Conservation (phyloP, 2,113 vertebrate species). For the Ailuropoda melanoleuca region DNA sequence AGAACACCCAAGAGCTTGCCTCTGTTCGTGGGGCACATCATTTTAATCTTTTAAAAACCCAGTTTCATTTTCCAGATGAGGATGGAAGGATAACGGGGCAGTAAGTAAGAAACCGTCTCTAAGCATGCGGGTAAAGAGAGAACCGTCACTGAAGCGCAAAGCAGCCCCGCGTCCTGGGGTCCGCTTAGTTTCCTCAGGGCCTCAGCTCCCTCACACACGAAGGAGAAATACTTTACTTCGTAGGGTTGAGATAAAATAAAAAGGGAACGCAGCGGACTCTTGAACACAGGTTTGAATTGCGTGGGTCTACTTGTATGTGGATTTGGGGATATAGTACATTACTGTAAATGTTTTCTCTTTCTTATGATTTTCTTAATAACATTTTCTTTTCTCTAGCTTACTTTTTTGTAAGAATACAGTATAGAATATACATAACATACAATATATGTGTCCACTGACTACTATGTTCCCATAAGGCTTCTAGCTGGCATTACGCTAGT, state of each 20-base stretch:
- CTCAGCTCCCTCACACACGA: not conserved
- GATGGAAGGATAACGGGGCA: not conserved
- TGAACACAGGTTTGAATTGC: not conserved
- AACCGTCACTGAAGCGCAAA: not conserved
- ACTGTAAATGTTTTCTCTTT: not conserved
- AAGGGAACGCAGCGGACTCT: not conserved
- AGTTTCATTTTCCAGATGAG: conserved; percentile 1
- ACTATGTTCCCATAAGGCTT: not conserved
- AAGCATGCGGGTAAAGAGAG: not conserved
- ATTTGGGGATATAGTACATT: not conserved
- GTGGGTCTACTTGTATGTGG: not conserved
- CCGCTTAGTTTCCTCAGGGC: not conserved
- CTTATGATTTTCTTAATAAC: not conserved
- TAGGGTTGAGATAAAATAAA: not conserved
- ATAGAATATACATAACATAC: not conserved
- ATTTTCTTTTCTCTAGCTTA: not conserved
- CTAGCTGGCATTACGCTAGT: not conserved
- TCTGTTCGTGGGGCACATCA: not conserved
- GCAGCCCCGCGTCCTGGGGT: not conserved
- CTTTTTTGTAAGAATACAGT: not conserved
- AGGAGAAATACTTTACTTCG: not conserved
- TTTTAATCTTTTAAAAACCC: conserved; percentile 29
- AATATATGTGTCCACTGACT: not conserved
- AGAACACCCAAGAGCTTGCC: not conserved
- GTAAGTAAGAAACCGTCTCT: not conserved